Evolutionary conservation across 2,797 vertebrate genomes (phyloP).

Genomic region (Eulemur albifrons): DNA sequence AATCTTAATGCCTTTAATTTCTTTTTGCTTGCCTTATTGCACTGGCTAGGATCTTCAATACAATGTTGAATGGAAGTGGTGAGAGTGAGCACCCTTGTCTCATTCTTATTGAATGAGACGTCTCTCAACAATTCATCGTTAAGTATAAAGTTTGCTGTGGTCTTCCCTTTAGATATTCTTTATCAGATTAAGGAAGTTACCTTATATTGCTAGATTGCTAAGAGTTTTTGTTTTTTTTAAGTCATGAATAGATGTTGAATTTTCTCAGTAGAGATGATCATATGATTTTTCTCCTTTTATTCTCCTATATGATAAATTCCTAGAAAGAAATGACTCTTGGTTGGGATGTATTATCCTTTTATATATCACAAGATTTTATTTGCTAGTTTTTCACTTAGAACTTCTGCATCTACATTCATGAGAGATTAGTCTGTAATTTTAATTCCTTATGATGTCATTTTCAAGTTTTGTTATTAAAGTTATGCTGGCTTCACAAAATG

Average conservation of each 20-base stretch:
- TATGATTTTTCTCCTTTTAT: neutral
- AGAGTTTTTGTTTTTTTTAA: neutral
- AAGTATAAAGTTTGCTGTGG: neutral
- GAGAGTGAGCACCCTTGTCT: neutral
- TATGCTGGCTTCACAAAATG: neutral
- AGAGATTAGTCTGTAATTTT: neutral
- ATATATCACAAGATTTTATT: neutral
- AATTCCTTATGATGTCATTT: neutral
- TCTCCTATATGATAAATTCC: neutral
- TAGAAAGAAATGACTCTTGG: neutral
- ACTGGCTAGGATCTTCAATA: neutral
- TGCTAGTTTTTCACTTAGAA: constrained; percentile 4
- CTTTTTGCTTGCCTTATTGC: neutral
- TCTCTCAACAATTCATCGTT: neutral
- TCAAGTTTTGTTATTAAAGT: neutral
- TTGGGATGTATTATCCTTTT: neutral
- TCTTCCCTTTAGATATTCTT: neutral
- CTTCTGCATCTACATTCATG: neutral
- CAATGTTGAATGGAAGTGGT: neutral
- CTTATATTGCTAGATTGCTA: neutral
- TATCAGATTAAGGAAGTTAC: neutral
- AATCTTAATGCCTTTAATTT: neutral
- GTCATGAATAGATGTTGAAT: neutral
- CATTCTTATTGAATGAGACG: neutral
- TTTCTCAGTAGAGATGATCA: neutral